Base-by-base conservation (phyloP, 2,113 vertebrate genomes). In the Notechis scutatus region DNA sequence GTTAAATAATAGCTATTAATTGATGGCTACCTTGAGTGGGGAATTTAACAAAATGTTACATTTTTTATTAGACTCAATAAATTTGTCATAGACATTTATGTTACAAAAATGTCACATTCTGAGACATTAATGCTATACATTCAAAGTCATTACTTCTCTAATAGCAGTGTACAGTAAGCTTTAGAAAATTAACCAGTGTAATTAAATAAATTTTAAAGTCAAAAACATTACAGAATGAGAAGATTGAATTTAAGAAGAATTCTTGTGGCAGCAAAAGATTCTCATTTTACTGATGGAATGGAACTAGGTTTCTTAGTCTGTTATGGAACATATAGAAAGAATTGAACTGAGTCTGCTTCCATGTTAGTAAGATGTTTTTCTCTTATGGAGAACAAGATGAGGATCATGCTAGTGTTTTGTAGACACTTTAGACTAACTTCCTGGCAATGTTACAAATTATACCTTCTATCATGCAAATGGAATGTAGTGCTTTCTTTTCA, bases 401-500 rank as follows among this genome's bases (percentile, higher is more conserved):
- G 64, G 54, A 55, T 55, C 47, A 47, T 69, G 69, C 34, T 39
- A 81, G 10, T 8, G 11, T 24, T 85, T 24, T 90, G 18, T 81
- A 86, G 55, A 92, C 34, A 92, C 3, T 23, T 24, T n/a, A 56
- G 26, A n/a, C n/a, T 59, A 91, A 91, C 59, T 85, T 81, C 64
- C 18, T 42, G 9, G 55, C 29, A 29, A 21, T 5, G 4, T 55
- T 89, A 85, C 89, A 89, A 92, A 94, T 50, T 39, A 56, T 87
- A 18, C 29, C 11, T 55, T 88, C 86, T 61, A 26, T 81, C 88
- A 92, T 54, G 45, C 39, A 54, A 85, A 56, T 92, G 90, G 93
- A 92, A 91, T 91, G 90, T 89, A 21, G 55, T 10, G 23, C 56
- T 93, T 91, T 89, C 69, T 45, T 34, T 91, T 54, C 59, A 85